Evolutionary conservation across 2,113 vertebrate genomes (phyloP).

Genomic region (Hemibagrus wyckioides): DNA sequence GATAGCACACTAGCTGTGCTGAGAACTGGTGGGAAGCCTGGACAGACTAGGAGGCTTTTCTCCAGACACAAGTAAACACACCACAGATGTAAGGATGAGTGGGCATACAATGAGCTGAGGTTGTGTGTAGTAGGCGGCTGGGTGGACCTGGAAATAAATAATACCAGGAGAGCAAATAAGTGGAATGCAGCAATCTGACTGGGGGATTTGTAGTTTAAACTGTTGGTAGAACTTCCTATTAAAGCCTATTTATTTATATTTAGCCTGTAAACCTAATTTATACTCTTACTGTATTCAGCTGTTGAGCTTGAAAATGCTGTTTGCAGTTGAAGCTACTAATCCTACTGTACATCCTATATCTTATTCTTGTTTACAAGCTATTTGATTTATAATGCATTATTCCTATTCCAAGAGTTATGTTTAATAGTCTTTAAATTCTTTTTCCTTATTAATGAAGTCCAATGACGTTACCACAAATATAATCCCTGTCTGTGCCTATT

Average conservation of each 20-base stretch:
- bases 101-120: not conserved
- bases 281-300: not conserved
- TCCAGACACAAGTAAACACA: slow-evolving; percentile 5
- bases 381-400: not conserved
- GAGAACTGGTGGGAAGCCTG: not conserved
- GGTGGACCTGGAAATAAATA: slow-evolving; percentile 28
- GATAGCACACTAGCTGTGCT: not conserved
- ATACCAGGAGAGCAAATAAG: slow-evolving; percentile 22
- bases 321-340: not conserved
- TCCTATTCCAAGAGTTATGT: not conserved
- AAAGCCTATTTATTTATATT: not conserved
- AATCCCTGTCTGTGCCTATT: not conserved
- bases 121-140: not conserved
- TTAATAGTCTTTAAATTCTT: not conserved
- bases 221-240: not conserved
- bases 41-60: not conserved
- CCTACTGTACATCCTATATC: not conserved
- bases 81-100: slow-evolving; percentile 7
- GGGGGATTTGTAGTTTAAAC: not conserved
- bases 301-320: not conserved
- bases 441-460: not conserved
- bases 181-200: not conserved
- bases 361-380: not conserved
- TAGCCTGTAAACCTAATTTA: not conserved
- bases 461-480: not conserved